phyloP scores from a whole-genome alignment of 2,888 invertebrate genomes.

The Fissipunctia ypsillon region DNA sequence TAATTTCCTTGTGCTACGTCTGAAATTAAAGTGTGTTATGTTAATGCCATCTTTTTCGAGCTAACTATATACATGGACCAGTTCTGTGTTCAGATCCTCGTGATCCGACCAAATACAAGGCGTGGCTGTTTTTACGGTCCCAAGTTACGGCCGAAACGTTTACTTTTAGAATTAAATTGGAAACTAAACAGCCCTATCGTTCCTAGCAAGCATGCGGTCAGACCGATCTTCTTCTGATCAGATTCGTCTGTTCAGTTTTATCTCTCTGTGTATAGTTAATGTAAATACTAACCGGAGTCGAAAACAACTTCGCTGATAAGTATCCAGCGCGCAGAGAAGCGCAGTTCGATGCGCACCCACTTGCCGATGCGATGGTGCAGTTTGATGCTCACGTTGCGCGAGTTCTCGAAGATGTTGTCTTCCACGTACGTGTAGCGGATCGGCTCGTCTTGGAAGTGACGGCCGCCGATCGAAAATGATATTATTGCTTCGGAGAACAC shows the following conservation, averaged over 20 bases:
- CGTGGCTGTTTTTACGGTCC: background rate
- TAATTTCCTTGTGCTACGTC: constrained; percentile 94
- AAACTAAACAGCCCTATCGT: background rate
- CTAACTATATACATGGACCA: background rate
- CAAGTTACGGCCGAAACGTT: background rate
- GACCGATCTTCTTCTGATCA: background rate
- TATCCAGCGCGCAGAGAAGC: constrained; percentile 96
- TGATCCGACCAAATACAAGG: background rate
- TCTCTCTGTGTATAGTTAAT: too few species aligned
- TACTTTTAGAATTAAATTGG: background rate
- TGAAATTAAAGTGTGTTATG: constrained; percentile 65
- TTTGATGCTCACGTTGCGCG: constrained; percentile 95
- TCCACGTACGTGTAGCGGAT: constrained; percentile 93
- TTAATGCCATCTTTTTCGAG: background rate
- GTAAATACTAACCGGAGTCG: constrained; percentile 92
- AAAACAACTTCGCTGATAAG: constrained; percentile 97
- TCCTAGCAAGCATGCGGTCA: too few species aligned
- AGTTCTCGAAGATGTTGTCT: constrained; percentile 94
- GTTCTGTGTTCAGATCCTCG: background rate
- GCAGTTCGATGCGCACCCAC: constrained; percentile 94
- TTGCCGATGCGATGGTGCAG: constrained; percentile 95
- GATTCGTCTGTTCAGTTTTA: background rate
- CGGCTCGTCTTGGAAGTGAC: constrained; percentile 94
- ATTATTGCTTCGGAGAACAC: constrained; percentile 95
- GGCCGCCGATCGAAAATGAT: constrained; percentile 95